These are phyloP conservation scores for Sialis fuliginosa DNA, from an alignment of 2,888 invertebrate genomes.

Conservation along the genomic window DNA sequence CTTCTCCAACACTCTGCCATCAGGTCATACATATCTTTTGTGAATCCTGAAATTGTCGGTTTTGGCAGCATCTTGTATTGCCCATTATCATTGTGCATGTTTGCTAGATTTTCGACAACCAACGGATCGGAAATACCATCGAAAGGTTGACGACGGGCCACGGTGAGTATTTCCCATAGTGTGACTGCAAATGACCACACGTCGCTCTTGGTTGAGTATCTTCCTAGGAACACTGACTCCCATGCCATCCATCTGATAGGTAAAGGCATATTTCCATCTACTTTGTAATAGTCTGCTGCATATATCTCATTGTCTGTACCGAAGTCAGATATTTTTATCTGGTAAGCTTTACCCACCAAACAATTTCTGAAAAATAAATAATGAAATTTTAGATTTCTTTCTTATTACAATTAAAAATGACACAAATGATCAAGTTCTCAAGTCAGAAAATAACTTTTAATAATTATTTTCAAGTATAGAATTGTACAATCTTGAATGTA, in stretches of 20 bases:
- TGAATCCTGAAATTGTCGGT: conserved; percentile 37
- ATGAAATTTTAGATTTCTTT: neutral
- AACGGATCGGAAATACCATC: conserved; percentile 56
- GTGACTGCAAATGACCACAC: conserved; percentile 85
- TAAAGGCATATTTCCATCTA: conserved; percentile 58
- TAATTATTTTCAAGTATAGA: no score
- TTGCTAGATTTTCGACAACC: conserved; percentile 65
- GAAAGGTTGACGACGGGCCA: conserved; percentile 62
- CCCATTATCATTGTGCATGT: conserved; percentile 43
- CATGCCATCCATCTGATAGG: conserved; percentile 85
- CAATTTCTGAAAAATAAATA: conserved; percentile 45
- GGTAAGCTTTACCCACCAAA: conserved; percentile 64
- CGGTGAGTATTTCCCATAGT: conserved; percentile 68
- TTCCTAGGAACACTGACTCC: conserved; percentile 64
- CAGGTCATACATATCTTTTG: conserved; percentile 68
- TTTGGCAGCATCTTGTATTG: conserved; percentile 44
- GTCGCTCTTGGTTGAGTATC: conserved; percentile 78
- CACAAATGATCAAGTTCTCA: neutral
- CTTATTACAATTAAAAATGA: neutral
- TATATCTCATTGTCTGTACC: conserved; percentile 71
- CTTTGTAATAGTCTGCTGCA: conserved; percentile 62
- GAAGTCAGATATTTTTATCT: conserved; percentile 71
- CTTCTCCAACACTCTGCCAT: conserved; percentile 77
- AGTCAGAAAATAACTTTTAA: no score
- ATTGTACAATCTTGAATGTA: no score